phyloP scores from a whole-genome alignment of 2,888 invertebrate genomes.

The Melolontha melolontha region DNA sequence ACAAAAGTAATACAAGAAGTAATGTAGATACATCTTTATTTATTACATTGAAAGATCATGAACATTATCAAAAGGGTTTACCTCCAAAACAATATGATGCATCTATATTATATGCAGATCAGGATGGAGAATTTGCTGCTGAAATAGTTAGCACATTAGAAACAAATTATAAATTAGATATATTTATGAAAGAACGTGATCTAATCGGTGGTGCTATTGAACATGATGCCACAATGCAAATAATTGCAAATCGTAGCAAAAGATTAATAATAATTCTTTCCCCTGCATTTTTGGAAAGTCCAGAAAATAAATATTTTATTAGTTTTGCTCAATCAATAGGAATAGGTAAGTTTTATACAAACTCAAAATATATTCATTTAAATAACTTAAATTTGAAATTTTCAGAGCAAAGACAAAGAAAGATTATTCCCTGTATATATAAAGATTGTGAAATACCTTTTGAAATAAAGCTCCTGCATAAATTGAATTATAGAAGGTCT shows the following conservation, averaged over 20 bases:
- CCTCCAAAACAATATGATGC: conserved; percentile 80
- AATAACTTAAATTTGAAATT: conserved; percentile 17
- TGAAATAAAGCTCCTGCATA: conserved; percentile 75
- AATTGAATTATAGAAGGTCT: conserved; percentile 69
- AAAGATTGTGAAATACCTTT: conserved; percentile 74
- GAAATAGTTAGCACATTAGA: conserved; percentile 75
- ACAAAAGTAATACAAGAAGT: conserved; percentile 5
- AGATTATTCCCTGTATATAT: conserved; percentile 83
- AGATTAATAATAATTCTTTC: conserved; percentile 85
- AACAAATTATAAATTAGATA: conserved; percentile 71
- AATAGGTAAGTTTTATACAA: conserved; percentile 73
- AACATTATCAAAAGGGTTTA: conserved; percentile 46
- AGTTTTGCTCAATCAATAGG: conserved; percentile 84
- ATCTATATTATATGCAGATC: conserved; percentile 80
- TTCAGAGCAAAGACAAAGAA: conserved; percentile 60
- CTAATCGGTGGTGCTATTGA: conserved; percentile 79
- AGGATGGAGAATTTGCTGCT: conserved; percentile 78
- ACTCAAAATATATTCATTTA: neutral
- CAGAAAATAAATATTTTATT: conserved; percentile 81
- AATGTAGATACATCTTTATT: conserved; percentile 37
- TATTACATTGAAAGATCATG: conserved; percentile 39
- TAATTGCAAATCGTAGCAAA: conserved; percentile 83
- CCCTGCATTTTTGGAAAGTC: conserved; percentile 81
- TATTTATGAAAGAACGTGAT: conserved; percentile 82
- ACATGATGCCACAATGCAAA: conserved; percentile 77